Base-by-base conservation (phyloP, 2,888 invertebrate genomes). In the Carpatolechia fugitivella region DNA sequence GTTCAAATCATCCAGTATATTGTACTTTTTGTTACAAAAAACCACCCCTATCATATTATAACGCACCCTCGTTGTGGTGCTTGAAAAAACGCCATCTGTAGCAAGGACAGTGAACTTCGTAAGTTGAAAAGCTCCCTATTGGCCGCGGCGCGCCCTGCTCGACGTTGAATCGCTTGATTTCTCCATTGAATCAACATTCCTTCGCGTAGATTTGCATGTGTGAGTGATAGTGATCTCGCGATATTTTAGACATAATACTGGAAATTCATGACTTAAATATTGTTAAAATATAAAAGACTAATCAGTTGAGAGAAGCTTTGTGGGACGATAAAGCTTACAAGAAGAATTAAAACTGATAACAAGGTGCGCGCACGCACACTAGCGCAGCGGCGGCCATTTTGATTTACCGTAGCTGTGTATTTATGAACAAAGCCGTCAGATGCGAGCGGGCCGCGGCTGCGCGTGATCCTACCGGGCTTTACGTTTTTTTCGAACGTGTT, bases 381-480 rank as follows among this genome's bases (percentile, higher is more conserved):
- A 56, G 35, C 61, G 64, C 62, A 60, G 20, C 56, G 75, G 79
- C 90, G 82, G 91, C 91, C 91, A 91, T 91, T 90, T 91, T 91
- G 91, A 83, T 87, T 87, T 84, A 86, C 82, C 81, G 88, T 85
- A 85, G 80, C 76, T 85, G 84, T 89, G 88, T 90, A 85, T 88
- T 85, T 89, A 85, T 82, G 87, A 82, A 90, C 90, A 90, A 90
- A 90, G 90, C 90, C 86, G 88, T 88, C 90, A 90, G 90, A 90
- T 86, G 90, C 84, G 80, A 85, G 86, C 90, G 82, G 82, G 86
- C 85, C 90, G 89, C 90, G 88, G 86, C 84, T 89, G 89, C 88
- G 90, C 87, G 80, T 78, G 89, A 77, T 79, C 76, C 85, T 80
- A 80, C 80, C 81, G 86, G 82, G 77, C 72, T 74, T 76, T 72